Conservation (phyloP, 2,888 invertebrate genomes). For the Blastobasis lacticolella region DNA sequence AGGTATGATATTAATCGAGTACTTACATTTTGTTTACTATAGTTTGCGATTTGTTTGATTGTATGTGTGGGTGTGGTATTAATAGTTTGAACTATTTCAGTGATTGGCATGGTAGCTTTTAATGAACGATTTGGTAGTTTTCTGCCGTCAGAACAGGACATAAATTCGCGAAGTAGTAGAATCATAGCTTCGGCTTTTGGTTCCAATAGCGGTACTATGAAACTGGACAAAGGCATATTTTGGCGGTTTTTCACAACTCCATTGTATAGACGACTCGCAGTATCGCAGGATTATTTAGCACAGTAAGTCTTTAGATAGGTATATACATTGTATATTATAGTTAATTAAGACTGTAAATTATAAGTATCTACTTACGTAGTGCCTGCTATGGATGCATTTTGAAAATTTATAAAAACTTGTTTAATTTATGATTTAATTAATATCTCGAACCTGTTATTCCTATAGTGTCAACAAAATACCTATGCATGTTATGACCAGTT, state of each 20-base stretch:
- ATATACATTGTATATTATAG: not conserved
- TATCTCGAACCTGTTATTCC: not conserved
- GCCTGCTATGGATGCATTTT: too few relatives aligned
- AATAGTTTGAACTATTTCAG: slow-evolving; percentile 58
- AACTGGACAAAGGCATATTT: slow-evolving; percentile 80
- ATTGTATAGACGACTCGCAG: slow-evolving; percentile 78
- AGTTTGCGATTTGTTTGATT: too few relatives aligned
- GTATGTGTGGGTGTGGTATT: too few relatives aligned
- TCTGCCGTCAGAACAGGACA: slow-evolving; percentile 69
- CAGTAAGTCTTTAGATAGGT: slow-evolving; percentile 31
- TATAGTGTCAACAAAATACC: not conserved
- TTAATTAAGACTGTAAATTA: too few relatives aligned
- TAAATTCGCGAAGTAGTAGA: slow-evolving; percentile 77
- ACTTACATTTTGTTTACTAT: not conserved
- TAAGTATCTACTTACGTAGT: too few relatives aligned
- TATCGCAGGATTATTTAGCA: slow-evolving; percentile 83
- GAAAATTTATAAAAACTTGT: not conserved
- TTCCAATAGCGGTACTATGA: slow-evolving; percentile 81
- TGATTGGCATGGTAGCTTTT: slow-evolving; percentile 82
- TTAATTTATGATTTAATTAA: not conserved
- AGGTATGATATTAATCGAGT: slow-evolving; percentile 59
- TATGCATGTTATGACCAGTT: too few relatives aligned
- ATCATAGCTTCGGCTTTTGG: slow-evolving; percentile 82
- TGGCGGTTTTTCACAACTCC: slow-evolving; percentile 85
- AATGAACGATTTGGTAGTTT: slow-evolving; percentile 81